phyloP scores from a whole-genome alignment of 2,797 vertebrate species.

The Falco rusticolus region DNA sequence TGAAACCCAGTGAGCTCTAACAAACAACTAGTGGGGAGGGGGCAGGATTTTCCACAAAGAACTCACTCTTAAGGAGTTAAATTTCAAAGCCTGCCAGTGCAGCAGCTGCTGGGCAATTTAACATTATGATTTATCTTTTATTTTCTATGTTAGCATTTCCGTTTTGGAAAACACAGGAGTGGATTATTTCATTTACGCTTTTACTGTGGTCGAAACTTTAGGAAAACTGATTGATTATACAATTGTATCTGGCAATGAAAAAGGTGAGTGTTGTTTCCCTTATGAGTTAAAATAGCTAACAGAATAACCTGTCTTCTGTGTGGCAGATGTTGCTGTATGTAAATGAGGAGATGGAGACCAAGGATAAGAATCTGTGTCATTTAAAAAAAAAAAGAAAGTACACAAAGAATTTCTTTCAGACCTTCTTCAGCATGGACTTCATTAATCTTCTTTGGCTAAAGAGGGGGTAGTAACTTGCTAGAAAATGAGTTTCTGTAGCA shows the following conservation, averaged over 20 bases:
- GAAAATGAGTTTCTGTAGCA: neutral
- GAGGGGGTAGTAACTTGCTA: neutral
- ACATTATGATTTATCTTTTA: neutral
- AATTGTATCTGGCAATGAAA: slow-evolving; percentile 65
- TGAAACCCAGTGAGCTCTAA: neutral
- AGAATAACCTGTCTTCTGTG: neutral
- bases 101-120: neutral
- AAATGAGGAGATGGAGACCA: neutral
- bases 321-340: neutral
- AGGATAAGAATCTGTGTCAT: neutral
- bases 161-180: slow-evolving; percentile 34
- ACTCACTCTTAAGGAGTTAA: neutral
- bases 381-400: neutral
- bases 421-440: neutral
- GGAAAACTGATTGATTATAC: slow-evolving; percentile 11
- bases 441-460: neutral
- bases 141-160: slow-evolving; percentile 16
- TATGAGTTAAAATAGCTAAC: neutral
- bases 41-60: neutral
- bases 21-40: neutral
- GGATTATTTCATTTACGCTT: slow-evolving; percentile 40
- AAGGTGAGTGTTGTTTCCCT: slow-evolving; percentile 49
- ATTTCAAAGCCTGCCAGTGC: neutral
- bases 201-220: slow-evolving; percentile 1
- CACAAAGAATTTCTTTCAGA: neutral